Percentiles rank a stretch among this genome's conserved stretches.
phyloP scores from a whole-genome alignment of 2,113 vertebrate genomes.

The Elgaria multicarinata region DNA sequence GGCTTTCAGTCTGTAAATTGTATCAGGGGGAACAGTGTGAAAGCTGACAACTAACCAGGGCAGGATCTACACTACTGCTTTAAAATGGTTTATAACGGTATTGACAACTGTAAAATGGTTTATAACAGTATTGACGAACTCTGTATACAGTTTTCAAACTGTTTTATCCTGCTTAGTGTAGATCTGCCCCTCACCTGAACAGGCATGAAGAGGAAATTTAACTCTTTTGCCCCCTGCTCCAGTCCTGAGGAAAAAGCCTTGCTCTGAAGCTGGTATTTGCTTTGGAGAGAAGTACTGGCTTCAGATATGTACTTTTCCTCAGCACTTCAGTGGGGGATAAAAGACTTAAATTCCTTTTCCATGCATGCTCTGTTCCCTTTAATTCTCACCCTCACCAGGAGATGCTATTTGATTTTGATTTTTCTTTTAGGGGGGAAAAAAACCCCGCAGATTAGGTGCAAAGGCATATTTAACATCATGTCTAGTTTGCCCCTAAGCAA shows the following conservation, averaged over 20 bases:
- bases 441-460: not conserved
- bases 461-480: not conserved
- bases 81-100: too few relatives aligned
- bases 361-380: not conserved
- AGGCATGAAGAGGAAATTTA: not conserved
- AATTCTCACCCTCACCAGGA: not conserved
- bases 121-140: too few relatives aligned
- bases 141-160: too few relatives aligned
- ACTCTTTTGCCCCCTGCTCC: not conserved
- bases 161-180: too few relatives aligned
- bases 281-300: not conserved
- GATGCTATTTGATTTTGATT: not conserved
- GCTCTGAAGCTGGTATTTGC: not conserved
- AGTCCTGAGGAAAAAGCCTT: not conserved
- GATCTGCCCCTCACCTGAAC: too few relatives aligned
- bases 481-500: slow-evolving; percentile 12
- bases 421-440: too few relatives aligned
- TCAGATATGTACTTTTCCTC: not conserved
- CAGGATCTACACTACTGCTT: too few relatives aligned
- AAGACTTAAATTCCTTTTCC: not conserved
- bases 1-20: not conserved
- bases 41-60: not conserved
- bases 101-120: too few relatives aligned
- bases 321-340: not conserved
- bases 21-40: not conserved